Base-by-base conservation (phyloP, 2,888 invertebrate genomes). In the Zele albiditarsus region DNA sequence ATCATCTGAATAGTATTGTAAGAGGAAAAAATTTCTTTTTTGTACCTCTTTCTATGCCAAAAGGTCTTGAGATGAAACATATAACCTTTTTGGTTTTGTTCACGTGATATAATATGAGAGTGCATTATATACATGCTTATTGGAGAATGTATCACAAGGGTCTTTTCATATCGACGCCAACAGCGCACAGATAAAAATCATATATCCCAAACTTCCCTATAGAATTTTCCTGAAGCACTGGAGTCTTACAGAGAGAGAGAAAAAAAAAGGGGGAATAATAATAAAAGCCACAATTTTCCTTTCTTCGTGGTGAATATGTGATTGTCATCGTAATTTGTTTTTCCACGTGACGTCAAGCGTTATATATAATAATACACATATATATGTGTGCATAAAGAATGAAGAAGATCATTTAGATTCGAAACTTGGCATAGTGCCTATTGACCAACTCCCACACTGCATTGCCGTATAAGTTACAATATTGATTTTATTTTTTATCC, bases 161-260 rank as follows among this genome's bases (percentile, higher is more conserved):
- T 65, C 65, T 10, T 65, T 65, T 65, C 20, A 31, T 31, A 65
- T 65, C 38, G 65, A 65, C 65, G 65, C 65, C 31, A 31, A 31
- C 12, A 31, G 65, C 12, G 38, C 38, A 12, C 38, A 38, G 38
- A 38, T 38, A 38, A 38, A 38, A 38, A 38, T 38, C 38, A 12
- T 38, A 38, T 38, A 38, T 38, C 38, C 65, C 33, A 12, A 28
- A 65, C 23, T 65, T 33, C 23, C 65, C n/a, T 31, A 23, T 65
- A n/a, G 28, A 28, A n/a, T 10, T 65, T 65, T 65, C 31, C 38
- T 20, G 31, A 14, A 33, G 65, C 65, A 65, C 10, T 12, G 38
- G 12, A 38, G 10, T 8, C 31, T 46, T n/a, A n/a, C 16, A 46
- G 16, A 16, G 46, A n/a, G 42, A 42, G 14, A 42, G 14, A 42